phyloP scores from a whole-genome alignment of 1,140 invertebrate species.

The Sycobia sp. region DNA sequence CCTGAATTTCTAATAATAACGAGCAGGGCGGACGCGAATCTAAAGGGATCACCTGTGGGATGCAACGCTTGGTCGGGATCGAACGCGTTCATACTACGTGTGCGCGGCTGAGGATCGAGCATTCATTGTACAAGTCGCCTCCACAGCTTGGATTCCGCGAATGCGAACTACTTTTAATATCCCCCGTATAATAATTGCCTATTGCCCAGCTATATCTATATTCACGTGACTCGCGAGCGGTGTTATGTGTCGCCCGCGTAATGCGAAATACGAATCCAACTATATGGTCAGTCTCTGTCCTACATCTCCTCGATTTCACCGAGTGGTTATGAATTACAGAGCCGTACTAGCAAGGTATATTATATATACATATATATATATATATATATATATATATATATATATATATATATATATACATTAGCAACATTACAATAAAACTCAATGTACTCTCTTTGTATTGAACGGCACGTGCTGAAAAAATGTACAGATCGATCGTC shows the following conservation, averaged over 20 bases:
- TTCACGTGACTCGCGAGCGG: constrained; percentile 46
- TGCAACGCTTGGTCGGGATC: constrained; percentile 10
- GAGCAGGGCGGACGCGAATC: too few relatives aligned
- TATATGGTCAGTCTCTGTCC: constrained; percentile 59
- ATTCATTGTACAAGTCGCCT: too few relatives aligned
- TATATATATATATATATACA: too few relatives aligned
- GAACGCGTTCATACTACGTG: too few relatives aligned
- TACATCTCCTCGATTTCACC: constrained; percentile 55
- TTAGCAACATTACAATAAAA: too few relatives aligned
- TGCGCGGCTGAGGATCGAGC: too few relatives aligned
- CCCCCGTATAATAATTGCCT: constrained; percentile 57
- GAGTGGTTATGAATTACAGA: constrained; percentile 27
- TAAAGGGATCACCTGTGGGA: constrained; percentile 7
- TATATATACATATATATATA: too few relatives aligned
- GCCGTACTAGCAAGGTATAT: constrained; percentile 8
- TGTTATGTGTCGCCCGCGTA: constrained; percentile 59
- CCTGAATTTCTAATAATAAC: too few relatives aligned
- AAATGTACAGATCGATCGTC: too few relatives aligned
- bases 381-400: too few relatives aligned
- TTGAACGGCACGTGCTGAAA: too few relatives aligned
- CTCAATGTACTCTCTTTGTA: too few relatives aligned
- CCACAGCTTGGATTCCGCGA: constrained; percentile 49
- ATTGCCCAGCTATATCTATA: constrained; percentile 53
- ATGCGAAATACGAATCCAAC: constrained; percentile 58
- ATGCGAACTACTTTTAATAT: constrained; percentile 52